Conservation (phyloP, 2,113 vertebrate genomes). For the human region GRCh38 chr3:35190001-35190500, state of each 20-base stretch:
- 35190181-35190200: neutral
- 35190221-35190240: neutral
- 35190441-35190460: constrained; percentile 66
- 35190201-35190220: neutral
- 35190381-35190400: neutral
- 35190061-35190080: neutral
- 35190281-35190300: neutral
- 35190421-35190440: neutral
- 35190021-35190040: neutral
- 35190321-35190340: neutral
- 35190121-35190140: neutral
- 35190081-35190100: neutral
- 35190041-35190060: neutral
- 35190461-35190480: constrained; percentile 76
- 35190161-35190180: neutral
- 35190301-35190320: neutral
- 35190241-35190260: neutral
- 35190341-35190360: neutral
- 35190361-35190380: constrained; percentile 51
- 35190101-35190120: neutral
- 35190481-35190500: constrained; percentile 68
- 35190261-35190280: neutral
- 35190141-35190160: neutral
- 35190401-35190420: constrained; percentile 50
- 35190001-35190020: neutral